Conservation (phyloP, 2,888 invertebrate genomes). For the Amphimallon solstitiale region DNA sequence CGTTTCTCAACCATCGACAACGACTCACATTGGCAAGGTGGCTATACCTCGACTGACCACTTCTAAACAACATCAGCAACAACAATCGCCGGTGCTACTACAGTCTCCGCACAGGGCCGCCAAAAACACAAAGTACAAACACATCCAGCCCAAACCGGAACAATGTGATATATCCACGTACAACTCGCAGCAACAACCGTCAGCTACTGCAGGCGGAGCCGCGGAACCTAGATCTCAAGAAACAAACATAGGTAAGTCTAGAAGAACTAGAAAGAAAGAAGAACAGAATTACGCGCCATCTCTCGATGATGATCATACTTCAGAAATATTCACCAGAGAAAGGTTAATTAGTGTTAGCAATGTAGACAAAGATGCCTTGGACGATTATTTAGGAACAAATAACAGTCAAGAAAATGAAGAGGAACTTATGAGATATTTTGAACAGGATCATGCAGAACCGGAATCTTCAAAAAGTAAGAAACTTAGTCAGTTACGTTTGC, state of each 20-base stretch:
- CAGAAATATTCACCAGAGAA: slow-evolving; percentile 64
- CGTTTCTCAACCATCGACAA: slow-evolving; percentile 7
- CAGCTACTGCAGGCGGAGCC: slow-evolving; percentile 41
- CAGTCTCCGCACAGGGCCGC: slow-evolving; percentile 45
- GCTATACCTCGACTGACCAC: slow-evolving; percentile 56
- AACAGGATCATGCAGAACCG: slow-evolving; percentile 62
- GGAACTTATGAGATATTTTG: slow-evolving; percentile 85
- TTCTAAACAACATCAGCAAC: slow-evolving; percentile 40
- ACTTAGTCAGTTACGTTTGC: slow-evolving; percentile 77
- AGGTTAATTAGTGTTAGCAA: slow-evolving; percentile 79
- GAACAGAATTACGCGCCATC: slow-evolving; percentile 37
- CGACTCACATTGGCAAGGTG: slow-evolving; percentile 50
- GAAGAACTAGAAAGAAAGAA: slow-evolving; percentile 41
- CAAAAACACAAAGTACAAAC: slow-evolving; percentile 63
- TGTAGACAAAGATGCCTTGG: slow-evolving; percentile 82
- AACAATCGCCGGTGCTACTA: slow-evolving; percentile 46
- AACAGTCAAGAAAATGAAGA: slow-evolving; percentile 85
- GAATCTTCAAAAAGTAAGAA: slow-evolving; percentile 58
- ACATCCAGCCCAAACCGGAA: slow-evolving; percentile 65
- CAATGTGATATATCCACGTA: slow-evolving; percentile 61
- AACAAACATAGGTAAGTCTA: slow-evolving; percentile 46
- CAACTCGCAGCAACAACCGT: slow-evolving; percentile 53
- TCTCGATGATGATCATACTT: slow-evolving; percentile 42
- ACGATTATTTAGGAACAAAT: slow-evolving; percentile 81
- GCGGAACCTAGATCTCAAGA: slow-evolving; percentile 60